phyloP scores from a whole-genome alignment of 2,888 invertebrate species.

The Chrysodeixis includens region DNA sequence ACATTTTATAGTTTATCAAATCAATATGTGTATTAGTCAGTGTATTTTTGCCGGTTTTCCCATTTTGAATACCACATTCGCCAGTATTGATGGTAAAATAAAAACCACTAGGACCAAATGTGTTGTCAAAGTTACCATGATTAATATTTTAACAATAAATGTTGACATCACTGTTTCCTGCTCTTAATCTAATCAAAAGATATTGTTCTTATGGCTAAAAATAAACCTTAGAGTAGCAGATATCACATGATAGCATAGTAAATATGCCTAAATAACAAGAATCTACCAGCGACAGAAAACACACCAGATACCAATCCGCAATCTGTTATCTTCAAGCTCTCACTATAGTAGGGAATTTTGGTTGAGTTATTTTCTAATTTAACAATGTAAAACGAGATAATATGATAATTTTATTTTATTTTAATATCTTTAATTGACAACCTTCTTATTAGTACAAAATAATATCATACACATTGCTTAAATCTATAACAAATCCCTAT shows the following conservation, averaged over 20 bases:
- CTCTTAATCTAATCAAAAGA: background rate
- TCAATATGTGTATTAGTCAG: no score
- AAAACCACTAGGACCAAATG: background rate
- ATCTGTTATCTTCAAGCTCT: background rate
- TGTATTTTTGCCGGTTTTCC: no score
- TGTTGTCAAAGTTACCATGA: background rate
- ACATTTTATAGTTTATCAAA: no score
- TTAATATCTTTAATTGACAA: background rate
- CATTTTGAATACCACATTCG: background rate
- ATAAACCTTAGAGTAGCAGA: background rate
- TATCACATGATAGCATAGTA: no score
- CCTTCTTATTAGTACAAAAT: slow-evolving; percentile 14
- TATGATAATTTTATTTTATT: background rate
- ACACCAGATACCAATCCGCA: background rate
- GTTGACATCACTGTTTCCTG: background rate
- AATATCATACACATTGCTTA: slow-evolving; percentile 8
- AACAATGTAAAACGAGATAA: no score
- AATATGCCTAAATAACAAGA: background rate
- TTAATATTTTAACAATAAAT: background rate
- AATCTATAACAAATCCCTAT: slow-evolving; percentile 39
- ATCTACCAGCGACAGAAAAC: background rate
- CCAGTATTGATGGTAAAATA: background rate
- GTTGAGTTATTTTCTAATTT: no score
- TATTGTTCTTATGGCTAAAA: background rate
- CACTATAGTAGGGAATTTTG: no score